A percentile compares a stretch with the other conserved stretches of the same genome.
phyloP scores from a whole-genome alignment of 2,113 vertebrate genomes.

The Zootoca vivipara region DNA sequence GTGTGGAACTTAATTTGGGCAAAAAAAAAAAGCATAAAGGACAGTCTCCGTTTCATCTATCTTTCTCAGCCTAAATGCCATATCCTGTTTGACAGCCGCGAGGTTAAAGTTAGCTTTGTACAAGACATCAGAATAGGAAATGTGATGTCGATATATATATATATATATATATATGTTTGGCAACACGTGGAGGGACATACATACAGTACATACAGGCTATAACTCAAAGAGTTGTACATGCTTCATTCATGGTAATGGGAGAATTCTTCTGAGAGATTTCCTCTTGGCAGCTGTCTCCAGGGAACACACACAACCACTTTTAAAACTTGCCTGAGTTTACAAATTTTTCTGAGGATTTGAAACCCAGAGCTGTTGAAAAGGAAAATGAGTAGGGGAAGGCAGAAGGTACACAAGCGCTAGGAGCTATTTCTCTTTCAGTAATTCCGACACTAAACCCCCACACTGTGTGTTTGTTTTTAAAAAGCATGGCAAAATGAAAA shows the following conservation, averaged over 20 bases:
- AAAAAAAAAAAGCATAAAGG: neutral
- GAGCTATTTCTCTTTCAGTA: neutral
- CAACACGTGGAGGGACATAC: neutral
- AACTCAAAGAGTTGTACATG: neutral
- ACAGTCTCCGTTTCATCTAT: constrained; percentile 1
- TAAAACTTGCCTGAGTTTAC: neutral
- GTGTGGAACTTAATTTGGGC: constrained; percentile 9
- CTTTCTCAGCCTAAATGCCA: neutral
- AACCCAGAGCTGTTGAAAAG: neutral
- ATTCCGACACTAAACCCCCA: neutral
- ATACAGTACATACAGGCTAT: neutral
- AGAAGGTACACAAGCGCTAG: neutral
- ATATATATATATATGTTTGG: no score
- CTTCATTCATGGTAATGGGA: neutral
- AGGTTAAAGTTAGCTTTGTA: neutral
- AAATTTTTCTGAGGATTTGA: neutral
- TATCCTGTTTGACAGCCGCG: neutral
- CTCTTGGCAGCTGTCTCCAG: neutral
- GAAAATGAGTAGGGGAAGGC: neutral
- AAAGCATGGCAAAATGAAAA: neutral
- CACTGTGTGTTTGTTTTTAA: neutral
- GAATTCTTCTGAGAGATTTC: neutral
- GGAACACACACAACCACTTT: neutral
- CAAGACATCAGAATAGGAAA: constrained; percentile 1
- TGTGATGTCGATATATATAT: neutral